Evolutionary conservation across 2,888 invertebrate species (phyloP).

Genomic region (Erpobdella octoculata): DNA sequence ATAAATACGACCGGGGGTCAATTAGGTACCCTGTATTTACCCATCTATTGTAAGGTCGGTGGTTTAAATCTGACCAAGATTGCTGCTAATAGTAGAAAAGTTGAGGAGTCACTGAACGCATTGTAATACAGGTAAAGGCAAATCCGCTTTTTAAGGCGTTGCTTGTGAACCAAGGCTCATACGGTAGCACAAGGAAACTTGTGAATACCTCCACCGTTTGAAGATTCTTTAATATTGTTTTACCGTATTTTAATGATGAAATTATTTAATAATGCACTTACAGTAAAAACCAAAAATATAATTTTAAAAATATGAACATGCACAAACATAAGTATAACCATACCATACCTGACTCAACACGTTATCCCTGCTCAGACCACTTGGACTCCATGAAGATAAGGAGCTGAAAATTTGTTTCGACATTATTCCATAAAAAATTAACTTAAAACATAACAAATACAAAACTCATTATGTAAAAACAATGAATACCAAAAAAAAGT

Average conservation of each 20-base stretch:
- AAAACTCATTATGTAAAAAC: too few species aligned
- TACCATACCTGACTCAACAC: constrained; percentile 22
- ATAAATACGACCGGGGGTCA: too few species aligned
- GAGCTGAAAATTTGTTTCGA: constrained; percentile 43
- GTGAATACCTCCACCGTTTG: not conserved
- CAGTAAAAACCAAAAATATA: not conserved
- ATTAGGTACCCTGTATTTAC: too few species aligned
- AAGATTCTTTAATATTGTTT: not conserved
- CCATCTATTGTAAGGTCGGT: too few species aligned
- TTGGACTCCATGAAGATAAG: constrained; percentile 52
- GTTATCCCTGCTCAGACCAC: constrained; percentile 41
- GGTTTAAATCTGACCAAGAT: too few species aligned
- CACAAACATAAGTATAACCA: not conserved
- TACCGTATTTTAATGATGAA: not conserved
- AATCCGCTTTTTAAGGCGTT: too few species aligned
- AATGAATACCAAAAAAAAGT: not conserved
- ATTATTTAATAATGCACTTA: not conserved
- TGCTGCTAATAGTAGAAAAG: too few species aligned
- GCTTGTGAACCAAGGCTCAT: too few species aligned
- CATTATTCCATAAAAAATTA: not conserved
- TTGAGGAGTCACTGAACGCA: too few species aligned
- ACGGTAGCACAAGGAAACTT: not conserved
- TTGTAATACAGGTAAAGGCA: too few species aligned
- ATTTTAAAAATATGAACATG: not conserved
- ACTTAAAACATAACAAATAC: too few species aligned